Evolutionary conservation across 1,140 invertebrate genomes (phyloP).

Genomic region (Euglossa dilemma): DNA sequence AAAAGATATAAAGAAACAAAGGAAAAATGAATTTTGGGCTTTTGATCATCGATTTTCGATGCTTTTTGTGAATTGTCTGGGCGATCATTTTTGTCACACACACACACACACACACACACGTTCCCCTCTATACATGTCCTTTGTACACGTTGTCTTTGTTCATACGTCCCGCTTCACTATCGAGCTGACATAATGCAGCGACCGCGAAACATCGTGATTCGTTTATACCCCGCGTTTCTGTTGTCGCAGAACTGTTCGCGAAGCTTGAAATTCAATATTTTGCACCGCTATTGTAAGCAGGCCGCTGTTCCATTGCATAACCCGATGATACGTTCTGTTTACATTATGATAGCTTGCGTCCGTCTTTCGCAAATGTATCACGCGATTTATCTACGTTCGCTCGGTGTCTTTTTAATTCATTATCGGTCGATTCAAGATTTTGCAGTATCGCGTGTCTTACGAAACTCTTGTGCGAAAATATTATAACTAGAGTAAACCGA

Average conservation of each 20-base stretch:
- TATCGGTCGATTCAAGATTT: neutral
- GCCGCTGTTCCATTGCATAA: slow-evolving; percentile 56
- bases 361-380: neutral
- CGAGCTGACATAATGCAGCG: slow-evolving; percentile 51
- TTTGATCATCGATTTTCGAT: slow-evolving; percentile 63
- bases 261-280: slow-evolving; percentile 39
- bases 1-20: neutral
- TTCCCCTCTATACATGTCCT: slow-evolving; percentile 24
- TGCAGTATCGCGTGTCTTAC: neutral
- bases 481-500: no score
- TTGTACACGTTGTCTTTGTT: slow-evolving; percentile 39
- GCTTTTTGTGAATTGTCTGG: slow-evolving; percentile 69
- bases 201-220: slow-evolving; percentile 32
- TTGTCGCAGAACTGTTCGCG: slow-evolving; percentile 1
- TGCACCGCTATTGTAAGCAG: neutral
- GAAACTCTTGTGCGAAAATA: no score
- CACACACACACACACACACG: slow-evolving; percentile 8
- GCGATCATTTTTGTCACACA: slow-evolving; percentile 56
- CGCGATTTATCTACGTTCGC: neutral
- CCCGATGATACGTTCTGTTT: slow-evolving; percentile 25
- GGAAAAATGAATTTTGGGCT: slow-evolving; percentile 35
- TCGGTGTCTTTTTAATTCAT: no score
- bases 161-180: slow-evolving; percentile 52
- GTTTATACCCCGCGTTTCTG: slow-evolving; percentile 13
- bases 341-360: neutral